Base-by-base conservation (phyloP, 2,888 invertebrate species). In the Oscheius sp. region DNA sequence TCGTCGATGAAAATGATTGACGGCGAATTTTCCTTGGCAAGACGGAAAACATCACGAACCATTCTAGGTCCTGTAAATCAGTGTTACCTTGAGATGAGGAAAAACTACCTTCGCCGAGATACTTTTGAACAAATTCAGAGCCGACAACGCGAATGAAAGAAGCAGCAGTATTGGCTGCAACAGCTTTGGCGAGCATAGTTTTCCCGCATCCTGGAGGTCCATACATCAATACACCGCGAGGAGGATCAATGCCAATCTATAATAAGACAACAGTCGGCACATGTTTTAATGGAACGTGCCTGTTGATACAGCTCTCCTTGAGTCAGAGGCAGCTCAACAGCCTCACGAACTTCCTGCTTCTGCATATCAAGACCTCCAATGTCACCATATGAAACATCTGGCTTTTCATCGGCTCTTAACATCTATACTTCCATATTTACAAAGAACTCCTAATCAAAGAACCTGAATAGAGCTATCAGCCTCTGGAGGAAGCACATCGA, bases 291-390 rank as follows among this genome's bases (percentile, higher is more conserved):
- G 29, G 58, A 66, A n/a, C 11, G 11, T 35, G 83, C 86, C 83
- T 99, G 98, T 90, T 98, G 94, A 91, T 99, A 99, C 57, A 99
- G 91, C 90, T 99, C 99, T 89, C 97, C 97, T 90, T 99, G 99
- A 29, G 98, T 99, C 29, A 99, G 91, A 0, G 99, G 99, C 77
- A 99, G 91, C 90, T 99, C 99, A 0, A 99, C 99, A 4, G 99
- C 99, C 91, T 99, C 99, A n/a, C 88, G 77, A 7, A 99, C 98
- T 90, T 99, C 99, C 89, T 99, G 99, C 89, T 99, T 99, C 90
- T 99, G 99, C 92, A 98, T 96, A 90, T 99, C 99, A 94, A 99
- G 95, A 50, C 99, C 99, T 90, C 99, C 99, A 89, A 99, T 99
- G 89, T 99, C 99, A 4, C 94, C 93, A 90, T 99, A 99, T 78